Conservation (phyloP, 92 coral and sea anemone genomes). For the Diadumene lineata region DNA sequence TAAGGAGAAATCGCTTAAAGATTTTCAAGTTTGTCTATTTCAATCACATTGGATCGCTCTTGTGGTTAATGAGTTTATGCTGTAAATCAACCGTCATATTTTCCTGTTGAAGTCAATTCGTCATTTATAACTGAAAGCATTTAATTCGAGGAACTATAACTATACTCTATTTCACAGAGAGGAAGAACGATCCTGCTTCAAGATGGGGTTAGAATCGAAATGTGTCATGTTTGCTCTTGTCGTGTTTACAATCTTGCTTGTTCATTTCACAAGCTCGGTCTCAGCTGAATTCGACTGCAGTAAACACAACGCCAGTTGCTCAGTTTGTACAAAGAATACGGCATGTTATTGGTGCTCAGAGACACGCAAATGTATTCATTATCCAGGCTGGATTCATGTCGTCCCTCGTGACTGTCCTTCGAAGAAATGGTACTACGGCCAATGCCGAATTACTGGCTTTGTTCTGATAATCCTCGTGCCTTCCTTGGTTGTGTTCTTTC, state of each 20-base stretch:
- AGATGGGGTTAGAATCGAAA: constrained; percentile 28
- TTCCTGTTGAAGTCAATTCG: background rate
- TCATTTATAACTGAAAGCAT: background rate
- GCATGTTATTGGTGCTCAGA: constrained; percentile 84
- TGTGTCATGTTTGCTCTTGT: constrained; percentile 24
- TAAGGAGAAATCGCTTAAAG: no score
- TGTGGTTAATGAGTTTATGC: no score
- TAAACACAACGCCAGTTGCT: constrained; percentile 67
- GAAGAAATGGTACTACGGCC: constrained; percentile 79
- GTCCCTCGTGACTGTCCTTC: constrained; percentile 77
- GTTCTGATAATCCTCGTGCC: constrained; percentile 88
- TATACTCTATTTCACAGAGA: no score
- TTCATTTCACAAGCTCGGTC: constrained; percentile 63
- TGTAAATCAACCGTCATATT: no score
- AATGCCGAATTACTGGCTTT: constrained; percentile 75
- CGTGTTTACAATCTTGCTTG: constrained; percentile 37
- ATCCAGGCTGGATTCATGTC: constrained; percentile 73
- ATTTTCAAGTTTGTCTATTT: no score
- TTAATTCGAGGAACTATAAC: background rate
- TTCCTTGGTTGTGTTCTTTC: constrained; percentile 60
- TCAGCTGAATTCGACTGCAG: constrained; percentile 57
- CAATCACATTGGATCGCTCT: no score
- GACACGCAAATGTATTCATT: constrained; percentile 44
- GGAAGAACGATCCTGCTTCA: background rate
- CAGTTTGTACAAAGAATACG: constrained; percentile 61